These are phyloP conservation scores for Orthosia incerta DNA, from an alignment of 2,888 invertebrate genomes.

Conservation along the genomic window DNA sequence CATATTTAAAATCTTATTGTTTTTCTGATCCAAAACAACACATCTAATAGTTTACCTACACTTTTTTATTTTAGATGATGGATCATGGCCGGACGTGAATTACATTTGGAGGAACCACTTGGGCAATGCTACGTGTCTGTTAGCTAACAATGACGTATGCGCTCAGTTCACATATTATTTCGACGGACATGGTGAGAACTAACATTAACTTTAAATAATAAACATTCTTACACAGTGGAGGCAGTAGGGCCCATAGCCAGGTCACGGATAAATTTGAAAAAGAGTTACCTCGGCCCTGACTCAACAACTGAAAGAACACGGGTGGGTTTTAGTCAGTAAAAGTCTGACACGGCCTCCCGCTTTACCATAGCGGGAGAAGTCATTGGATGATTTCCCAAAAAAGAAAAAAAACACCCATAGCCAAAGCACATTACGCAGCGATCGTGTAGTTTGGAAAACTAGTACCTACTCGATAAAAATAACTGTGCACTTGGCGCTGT, in stretches of 20 bases:
- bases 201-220: neutral
- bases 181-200: slow-evolving; percentile 90
- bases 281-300: no score
- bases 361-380: no score
- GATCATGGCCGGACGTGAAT: slow-evolving; percentile 91
- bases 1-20: neutral
- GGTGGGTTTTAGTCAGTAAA: no score
- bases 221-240: neutral
- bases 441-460: neutral
- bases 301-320: no score
- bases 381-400: no score
- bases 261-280: no score
- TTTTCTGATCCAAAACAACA: neutral
- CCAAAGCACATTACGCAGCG: neutral
- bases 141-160: slow-evolving; percentile 92
- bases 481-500: no score
- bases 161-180: slow-evolving; percentile 92
- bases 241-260: no score
- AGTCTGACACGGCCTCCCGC: no score
- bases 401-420: no score
- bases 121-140: slow-evolving; percentile 89
- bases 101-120: slow-evolving; percentile 91
- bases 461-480: no score
- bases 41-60: neutral
- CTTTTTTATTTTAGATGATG: slow-evolving; percentile 88